These are phyloP conservation scores for Sciurus niger DNA, from an alignment of 2,113 vertebrate genomes.

Conservation along the genomic window DNA sequence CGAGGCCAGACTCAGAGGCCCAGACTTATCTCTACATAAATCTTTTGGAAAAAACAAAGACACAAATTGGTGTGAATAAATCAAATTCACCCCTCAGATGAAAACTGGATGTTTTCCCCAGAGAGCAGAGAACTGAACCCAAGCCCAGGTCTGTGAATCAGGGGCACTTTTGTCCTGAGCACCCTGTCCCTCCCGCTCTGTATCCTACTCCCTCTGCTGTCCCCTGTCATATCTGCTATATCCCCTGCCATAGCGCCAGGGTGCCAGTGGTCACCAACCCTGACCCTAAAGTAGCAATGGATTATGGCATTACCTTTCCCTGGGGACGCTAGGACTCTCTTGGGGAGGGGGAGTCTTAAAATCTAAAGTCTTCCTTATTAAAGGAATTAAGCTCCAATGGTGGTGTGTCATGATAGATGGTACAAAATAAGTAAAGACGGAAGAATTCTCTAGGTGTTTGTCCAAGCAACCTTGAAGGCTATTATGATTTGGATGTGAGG, in stretches of 20 bases:
- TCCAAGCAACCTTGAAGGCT: background rate
- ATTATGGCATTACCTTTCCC: background rate
- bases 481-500: too few relatives aligned
- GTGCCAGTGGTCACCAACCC: too few relatives aligned
- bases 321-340: background rate
- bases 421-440: background rate
- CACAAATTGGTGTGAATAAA: background rate
- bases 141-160: background rate
- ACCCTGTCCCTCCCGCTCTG: rapidly evolving
- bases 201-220: background rate
- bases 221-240: background rate
- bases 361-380: background rate
- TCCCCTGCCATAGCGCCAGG: background rate
- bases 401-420: background rate
- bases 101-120: background rate
- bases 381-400: background rate
- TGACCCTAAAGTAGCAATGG: background rate
- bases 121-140: background rate
- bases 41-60: background rate
- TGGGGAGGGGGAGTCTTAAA: background rate
- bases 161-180: background rate
- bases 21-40: background rate
- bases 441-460: background rate
- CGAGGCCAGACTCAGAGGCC: background rate
- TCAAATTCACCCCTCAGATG: background rate